Base-by-base conservation (phyloP, 2,888 invertebrate genomes). In the Drosophila lutescens region DNA sequence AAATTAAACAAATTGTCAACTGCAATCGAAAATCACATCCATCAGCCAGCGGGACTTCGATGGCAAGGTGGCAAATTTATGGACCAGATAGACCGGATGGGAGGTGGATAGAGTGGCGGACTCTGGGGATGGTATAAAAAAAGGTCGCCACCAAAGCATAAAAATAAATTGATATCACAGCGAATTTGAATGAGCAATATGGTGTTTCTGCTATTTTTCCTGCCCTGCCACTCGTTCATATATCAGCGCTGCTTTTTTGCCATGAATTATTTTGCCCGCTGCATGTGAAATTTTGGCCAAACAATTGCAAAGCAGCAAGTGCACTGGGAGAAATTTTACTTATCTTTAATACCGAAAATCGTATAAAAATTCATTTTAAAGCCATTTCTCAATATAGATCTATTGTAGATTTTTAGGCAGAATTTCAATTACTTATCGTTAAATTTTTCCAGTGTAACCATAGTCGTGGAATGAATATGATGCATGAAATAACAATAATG, bases 401-500 rank as follows among this genome's bases (percentile, higher is more conserved):
- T 1, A 6, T 26, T 26, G 5, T 26, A 26, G 26, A 26, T 26
- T 26, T 26, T 26, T 6, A 6, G 26, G 0, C 5, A 26, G 4
- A 1, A 26, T 26, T 26, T 26, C 5, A 0, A 26, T 1, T 26
- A 26, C 26, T 6, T 26, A 26, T 26, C 5, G 6, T 1, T 26
- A 26, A 26, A 6, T 26, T 26, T 26, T 26, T 6, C 0, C 26
- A 6, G 47, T 47, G 47, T 12, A 76, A 57, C 60, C 55, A 56
- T 15, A 32, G 50, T 30, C 51, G 62, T 43, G 51, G 71, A 66
- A 76, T 86, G 73, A 80, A 88, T 86, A 80, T 83, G 86, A 84
- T 84, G 88, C 83, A 84, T 88, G 83, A 88, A 84, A 84, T 84
- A 84, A 84, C 83, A 84, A 84, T 84, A 88, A 84, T 84, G 86